phyloP scores from a whole-genome alignment of 2,113 vertebrate species.

The Podarcis raffonei region DNA sequence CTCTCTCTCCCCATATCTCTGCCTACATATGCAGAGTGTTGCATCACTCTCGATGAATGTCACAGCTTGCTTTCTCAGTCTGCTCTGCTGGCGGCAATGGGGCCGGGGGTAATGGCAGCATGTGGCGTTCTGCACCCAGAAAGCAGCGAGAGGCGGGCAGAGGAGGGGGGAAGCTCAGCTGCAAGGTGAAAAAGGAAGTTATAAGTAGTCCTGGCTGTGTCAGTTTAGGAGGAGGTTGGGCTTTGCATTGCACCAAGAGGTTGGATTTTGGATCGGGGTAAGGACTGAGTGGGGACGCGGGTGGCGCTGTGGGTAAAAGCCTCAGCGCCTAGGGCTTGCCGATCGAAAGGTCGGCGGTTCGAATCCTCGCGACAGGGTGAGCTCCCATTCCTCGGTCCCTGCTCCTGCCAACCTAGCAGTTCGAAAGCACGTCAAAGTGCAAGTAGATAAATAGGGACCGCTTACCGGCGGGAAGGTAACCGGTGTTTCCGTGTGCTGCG shows the following conservation, averaged over 20 bases:
- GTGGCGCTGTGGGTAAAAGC: too few relatives aligned
- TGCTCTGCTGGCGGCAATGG: not conserved
- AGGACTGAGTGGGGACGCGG: too few relatives aligned
- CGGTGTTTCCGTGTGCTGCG: too few relatives aligned
- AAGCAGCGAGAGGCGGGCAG: not conserved
- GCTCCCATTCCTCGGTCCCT: too few relatives aligned
- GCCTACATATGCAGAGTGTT: not conserved
- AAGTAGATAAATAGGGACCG: too few relatives aligned
- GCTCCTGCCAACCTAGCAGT: too few relatives aligned
- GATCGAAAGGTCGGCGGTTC: too few relatives aligned
- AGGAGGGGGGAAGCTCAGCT: not conserved
- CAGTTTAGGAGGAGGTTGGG: not conserved
- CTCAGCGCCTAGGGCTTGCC: too few relatives aligned
- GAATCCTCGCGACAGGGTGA: too few relatives aligned
- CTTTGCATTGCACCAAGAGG: not conserved
- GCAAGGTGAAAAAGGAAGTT: not conserved
- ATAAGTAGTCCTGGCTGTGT: not conserved
- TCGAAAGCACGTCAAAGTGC: too few relatives aligned
- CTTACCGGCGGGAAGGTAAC: too few relatives aligned
- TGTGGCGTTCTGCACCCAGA: not conserved
- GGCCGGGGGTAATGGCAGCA: not conserved
- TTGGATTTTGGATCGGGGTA: not conserved
- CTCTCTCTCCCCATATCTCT: not conserved
- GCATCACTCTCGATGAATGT: fast-evolving
- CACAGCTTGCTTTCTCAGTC: not conserved